Base-by-base conservation (phyloP, 2,888 invertebrate species). In the Conistra vaccinii region DNA sequence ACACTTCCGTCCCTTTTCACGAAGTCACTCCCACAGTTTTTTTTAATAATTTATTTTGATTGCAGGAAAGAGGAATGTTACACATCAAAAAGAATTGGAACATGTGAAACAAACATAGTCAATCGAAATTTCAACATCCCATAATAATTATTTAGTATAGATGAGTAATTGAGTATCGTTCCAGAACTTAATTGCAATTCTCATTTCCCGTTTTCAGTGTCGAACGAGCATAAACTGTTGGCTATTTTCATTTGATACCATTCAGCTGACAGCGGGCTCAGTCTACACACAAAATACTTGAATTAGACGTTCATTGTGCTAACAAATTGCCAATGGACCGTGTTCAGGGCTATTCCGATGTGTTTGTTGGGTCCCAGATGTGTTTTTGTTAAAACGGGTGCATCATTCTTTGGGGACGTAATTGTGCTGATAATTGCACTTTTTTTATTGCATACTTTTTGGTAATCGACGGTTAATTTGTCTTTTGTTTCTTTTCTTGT, bases 251-350 rank as follows among this genome's bases (percentile, higher is more conserved):
- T 89, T 87, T 83, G 78, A 76, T 73, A 39, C 80, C 81, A 88
- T 89, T 88, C 88, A 88, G 71, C 76, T 83, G 86, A 81, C 82
- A 75, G 69, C 29, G 73, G 32, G 67, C 26, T 53, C 78, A 83
- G 70, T 76, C 67, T 76, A 61, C 73, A 83, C 84, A 81, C 81
- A 83, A 83, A 86, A 86, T 85, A 77, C 74, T 85, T 85, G 87
- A 89, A 90, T 91, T 88, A 88, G 84, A 87, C 73, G 80, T 77
- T 82, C 86, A 91, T 90, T 91, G 90, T 90, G 87, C 76, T 69
- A 82, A 85, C 88, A 85, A 89, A 89, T 89, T 85, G 87, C 81
- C 77, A 89, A 85, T 88, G 87, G 78, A 84, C 69, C 75, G 80
- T 75, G 73, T 78, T 81, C 83, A 53, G 69, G 63, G 78, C 83